phyloP scores from a whole-genome alignment of 2,113 vertebrate species.

The Poeciliopsis prolifica region DNA sequence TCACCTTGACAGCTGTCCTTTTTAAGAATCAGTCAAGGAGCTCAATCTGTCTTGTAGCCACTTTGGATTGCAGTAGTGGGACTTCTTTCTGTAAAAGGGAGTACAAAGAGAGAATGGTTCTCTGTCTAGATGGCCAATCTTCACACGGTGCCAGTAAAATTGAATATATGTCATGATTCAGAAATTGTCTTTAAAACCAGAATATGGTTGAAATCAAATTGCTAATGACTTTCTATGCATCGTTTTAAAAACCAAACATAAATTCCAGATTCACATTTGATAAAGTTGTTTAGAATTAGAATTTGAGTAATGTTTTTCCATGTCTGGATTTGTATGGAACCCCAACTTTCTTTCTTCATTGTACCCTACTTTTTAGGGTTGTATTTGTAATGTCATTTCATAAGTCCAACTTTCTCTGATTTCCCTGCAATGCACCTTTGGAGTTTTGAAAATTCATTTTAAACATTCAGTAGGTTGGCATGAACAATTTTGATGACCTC shows the following conservation, averaged over 20 bases:
- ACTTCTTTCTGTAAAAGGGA: not conserved
- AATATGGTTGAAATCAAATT: not conserved
- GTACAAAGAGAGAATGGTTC: not conserved
- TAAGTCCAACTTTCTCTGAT: not conserved
- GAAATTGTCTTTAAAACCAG: not conserved
- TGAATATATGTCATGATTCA: not conserved
- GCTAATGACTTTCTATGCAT: not conserved
- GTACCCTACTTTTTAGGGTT: not conserved
- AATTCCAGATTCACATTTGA: not conserved
- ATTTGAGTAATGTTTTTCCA: too few species aligned
- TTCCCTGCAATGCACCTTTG: not conserved
- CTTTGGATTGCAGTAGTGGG: not conserved
- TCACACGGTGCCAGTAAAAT: not conserved
- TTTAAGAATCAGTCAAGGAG: not conserved
- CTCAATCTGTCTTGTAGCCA: not conserved
- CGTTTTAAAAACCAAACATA: not conserved
- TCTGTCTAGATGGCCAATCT: too few species aligned
- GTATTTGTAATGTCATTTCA: not conserved
- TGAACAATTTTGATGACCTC: conserved; percentile 32
- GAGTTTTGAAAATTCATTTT: not conserved
- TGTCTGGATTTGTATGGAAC: too few species aligned
- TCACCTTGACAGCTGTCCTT: not conserved
- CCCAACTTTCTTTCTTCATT: too few species aligned
- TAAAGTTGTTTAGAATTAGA: too few species aligned
- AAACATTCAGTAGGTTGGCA: not conserved